Conservation (phyloP, 2,888 invertebrate species). For the Megamerina dolium region DNA sequence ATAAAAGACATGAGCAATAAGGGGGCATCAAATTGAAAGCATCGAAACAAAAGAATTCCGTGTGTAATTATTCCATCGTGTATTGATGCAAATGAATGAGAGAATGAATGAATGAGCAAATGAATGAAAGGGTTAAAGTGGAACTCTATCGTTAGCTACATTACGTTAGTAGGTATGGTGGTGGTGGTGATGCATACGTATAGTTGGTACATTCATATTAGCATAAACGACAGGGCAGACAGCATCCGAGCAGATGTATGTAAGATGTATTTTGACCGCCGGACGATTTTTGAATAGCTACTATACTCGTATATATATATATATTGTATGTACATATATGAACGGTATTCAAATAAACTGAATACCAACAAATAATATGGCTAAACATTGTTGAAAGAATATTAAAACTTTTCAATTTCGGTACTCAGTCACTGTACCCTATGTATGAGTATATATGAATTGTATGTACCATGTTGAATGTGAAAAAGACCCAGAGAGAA, state of each 20-base stretch:
- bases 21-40: slow-evolving; percentile 14
- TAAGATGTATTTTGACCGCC: slow-evolving; percentile 8
- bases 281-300: background rate
- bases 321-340: too few relatives aligned
- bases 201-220: background rate
- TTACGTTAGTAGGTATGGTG: background rate
- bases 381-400: slow-evolving; percentile 8
- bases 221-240: background rate
- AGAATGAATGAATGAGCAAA: too few relatives aligned
- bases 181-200: slow-evolving; percentile 1
- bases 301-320: too few relatives aligned
- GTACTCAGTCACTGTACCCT: too few relatives aligned
- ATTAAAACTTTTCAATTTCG: slow-evolving; percentile 24
- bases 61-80: slow-evolving; percentile 34
- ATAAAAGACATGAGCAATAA: slow-evolving; percentile 7
- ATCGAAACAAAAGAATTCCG: slow-evolving; percentile 33
- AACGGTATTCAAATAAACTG: slow-evolving; percentile 5
- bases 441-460: too few relatives aligned
- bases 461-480: too few relatives aligned
- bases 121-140: slow-evolving; percentile 17
- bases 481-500: too few relatives aligned
- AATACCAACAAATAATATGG: slow-evolving; percentile 8
- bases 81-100: slow-evolving; percentile 15
- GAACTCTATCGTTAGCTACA: slow-evolving; percentile 18
- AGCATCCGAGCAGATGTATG: slow-evolving; percentile 13